These are phyloP conservation scores for Sinonovacula constricta DNA, from an alignment of 1,140 invertebrate genomes.

Conservation along the genomic window DNA sequence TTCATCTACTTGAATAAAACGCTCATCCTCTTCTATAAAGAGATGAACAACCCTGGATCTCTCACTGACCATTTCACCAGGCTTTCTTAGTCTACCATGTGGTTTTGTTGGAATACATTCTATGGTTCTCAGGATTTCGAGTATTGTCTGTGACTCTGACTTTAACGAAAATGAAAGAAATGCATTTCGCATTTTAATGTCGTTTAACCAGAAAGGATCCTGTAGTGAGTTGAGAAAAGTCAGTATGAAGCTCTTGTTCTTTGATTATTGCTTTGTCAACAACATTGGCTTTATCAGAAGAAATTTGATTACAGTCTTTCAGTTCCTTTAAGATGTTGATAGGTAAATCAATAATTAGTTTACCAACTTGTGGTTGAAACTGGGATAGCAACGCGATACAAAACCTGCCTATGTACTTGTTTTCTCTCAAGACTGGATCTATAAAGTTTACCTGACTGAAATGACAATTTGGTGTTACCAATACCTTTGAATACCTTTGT, in stretches of 20 bases:
- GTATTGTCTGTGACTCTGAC: too few relatives aligned
- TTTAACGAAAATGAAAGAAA: too few relatives aligned
- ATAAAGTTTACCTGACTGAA: conserved; percentile 14
- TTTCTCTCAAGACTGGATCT: not conserved
- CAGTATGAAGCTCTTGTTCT: not conserved
- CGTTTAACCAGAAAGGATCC: too few relatives aligned
- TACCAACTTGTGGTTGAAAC: not conserved
- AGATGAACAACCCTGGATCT: too few relatives aligned
- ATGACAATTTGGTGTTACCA: not conserved
- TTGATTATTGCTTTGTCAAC: not conserved
- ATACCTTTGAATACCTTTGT: not conserved
- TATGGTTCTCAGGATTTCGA: too few relatives aligned
- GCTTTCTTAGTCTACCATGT: too few relatives aligned
- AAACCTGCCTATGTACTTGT: not conserved
- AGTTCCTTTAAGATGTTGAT: not conserved
- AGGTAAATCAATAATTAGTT: conserved; percentile 24
- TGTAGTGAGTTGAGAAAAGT: too few relatives aligned
- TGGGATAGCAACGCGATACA: not conserved
- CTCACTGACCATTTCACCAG: too few relatives aligned
- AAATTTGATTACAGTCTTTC: not conserved
- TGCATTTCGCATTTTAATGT: too few relatives aligned
- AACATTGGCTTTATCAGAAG: not conserved
- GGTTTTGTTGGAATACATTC: too few relatives aligned
- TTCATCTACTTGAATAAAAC: too few relatives aligned
- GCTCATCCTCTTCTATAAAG: too few relatives aligned